phyloP scores from a whole-genome alignment of 2,888 invertebrate genomes.

The Drosophila tanythrix region DNA sequence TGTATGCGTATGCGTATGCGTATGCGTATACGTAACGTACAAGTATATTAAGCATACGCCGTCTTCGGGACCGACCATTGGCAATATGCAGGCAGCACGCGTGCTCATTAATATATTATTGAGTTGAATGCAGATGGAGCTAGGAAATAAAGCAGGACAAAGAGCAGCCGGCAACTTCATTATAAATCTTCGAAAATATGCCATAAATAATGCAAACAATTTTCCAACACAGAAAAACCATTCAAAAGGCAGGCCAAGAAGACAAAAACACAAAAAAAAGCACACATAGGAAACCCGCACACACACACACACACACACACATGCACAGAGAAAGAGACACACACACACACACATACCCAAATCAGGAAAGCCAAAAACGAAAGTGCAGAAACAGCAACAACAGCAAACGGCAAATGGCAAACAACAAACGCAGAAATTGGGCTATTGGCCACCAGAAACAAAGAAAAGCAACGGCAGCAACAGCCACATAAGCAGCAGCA shows the following conservation, averaged over 20 bases:
- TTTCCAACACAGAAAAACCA: slow-evolving; percentile 61
- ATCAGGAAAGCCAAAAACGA: slow-evolving; percentile 27
- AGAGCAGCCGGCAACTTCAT: slow-evolving; percentile 66
- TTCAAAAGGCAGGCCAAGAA: slow-evolving; percentile 51
- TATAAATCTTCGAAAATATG: slow-evolving; percentile 80
- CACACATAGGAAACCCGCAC: slow-evolving; percentile 5
- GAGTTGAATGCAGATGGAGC: slow-evolving; percentile 64
- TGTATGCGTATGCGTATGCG: slow-evolving; percentile 3
- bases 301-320: slow-evolving; percentile 8
- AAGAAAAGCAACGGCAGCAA: slow-evolving; percentile 35
- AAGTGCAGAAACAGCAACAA: slow-evolving; percentile 31
- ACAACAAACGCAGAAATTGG: slow-evolving; percentile 68
- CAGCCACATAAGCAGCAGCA: slow-evolving; percentile 19
- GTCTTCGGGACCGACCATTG: slow-evolving; percentile 28
- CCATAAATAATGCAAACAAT: slow-evolving; percentile 79
- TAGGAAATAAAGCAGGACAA: slow-evolving; percentile 46
- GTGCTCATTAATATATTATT: slow-evolving; percentile 75
- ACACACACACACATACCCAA: slow-evolving; percentile 10
- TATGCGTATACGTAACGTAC: slow-evolving; percentile 13
- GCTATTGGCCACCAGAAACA: slow-evolving; percentile 54
- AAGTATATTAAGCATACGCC: slow-evolving; percentile 50
- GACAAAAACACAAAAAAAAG: slow-evolving; percentile 6
- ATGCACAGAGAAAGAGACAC: neutral
- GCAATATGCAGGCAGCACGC: slow-evolving; percentile 34
- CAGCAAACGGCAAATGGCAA: slow-evolving; percentile 12